A percentile compares a stretch with the other conserved stretches of the same genome.
phyloP scores from a whole-genome alignment of 1,140 invertebrate species.

The Venturia canescens region DNA sequence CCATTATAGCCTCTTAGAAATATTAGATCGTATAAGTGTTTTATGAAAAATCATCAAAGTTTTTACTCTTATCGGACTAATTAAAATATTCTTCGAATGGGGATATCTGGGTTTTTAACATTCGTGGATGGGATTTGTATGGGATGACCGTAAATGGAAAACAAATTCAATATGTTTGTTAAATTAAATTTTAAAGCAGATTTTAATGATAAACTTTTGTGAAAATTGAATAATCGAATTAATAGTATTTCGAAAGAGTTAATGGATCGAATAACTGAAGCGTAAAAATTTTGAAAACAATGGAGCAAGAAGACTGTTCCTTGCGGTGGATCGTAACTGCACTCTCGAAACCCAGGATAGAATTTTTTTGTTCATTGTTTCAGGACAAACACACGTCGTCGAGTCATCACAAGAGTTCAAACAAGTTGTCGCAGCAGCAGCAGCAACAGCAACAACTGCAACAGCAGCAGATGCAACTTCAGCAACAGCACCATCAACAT shows the following conservation, averaged over 20 bases:
- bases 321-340: neutral
- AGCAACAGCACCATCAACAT: constrained; percentile 25
- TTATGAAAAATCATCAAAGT: neutral
- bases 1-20: neutral
- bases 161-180: no score
- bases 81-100: no score
- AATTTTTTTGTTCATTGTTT: constrained; percentile 50
- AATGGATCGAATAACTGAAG: neutral
- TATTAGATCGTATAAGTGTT: neutral
- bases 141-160: no score
- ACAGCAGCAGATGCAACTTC: neutral
- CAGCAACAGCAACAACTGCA: neutral
- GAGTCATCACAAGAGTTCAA: constrained; percentile 68
- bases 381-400: constrained; percentile 67
- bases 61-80: neutral
- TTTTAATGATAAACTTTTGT: neutral
- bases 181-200: no score
- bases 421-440: constrained; percentile 59
- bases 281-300: neutral
- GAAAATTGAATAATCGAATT: no score
- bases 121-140: no score
- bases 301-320: neutral
- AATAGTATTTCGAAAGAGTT: no score
- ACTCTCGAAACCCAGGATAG: constrained; percentile 4
- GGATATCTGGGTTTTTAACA: no score